Evolutionary conservation across 2,888 invertebrate genomes (phyloP), one percentile per base, ranked within the genome.

Genomic region (Eretmocerus hayati): DNA sequence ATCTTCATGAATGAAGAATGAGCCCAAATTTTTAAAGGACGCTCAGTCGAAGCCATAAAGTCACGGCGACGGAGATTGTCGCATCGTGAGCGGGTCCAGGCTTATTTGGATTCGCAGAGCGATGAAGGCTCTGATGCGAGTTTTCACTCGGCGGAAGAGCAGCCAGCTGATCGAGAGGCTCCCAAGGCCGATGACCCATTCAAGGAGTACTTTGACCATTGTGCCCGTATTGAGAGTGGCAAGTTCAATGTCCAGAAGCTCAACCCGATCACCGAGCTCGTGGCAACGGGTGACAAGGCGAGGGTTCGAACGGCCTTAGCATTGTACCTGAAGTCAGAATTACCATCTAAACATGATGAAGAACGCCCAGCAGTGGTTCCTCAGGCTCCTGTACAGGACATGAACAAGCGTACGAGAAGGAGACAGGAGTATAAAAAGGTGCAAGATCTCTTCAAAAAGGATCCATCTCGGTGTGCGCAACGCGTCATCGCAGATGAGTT

Each of bases 391-490:
- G 9, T 6, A 20, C 22, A 8, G 4, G 21, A 20, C 23, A 22
- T 15, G 8, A 0, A 6, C 11, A 23, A 18, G n/a, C 39, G 19
- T 2, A 1, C n/a, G 6, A 6, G 41, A 5, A 5, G 41, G 4
- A 18, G 41, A 9, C 8, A n/a, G 2, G 53, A 50, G 2, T 57
- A 51, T 19, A 53, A 47, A 0, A 47, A 23, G 5, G 42, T 37
- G 2, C 57, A 58, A 13, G 23, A 40, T 0, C 22, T 53, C 1
- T 57, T 55, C 57, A 44, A 42, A 8, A 56, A 41, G 36, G 54
- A 55, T 21, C 56, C 44, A 0, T 37, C 41, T 15, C 54, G 48
- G 5, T 59, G 58, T 19, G 15, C 52, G 1, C 8, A 43, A 16
- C 36, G 21, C 4, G 21, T 56, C 5, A 22, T 56, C 4, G 36